phyloP scores from a whole-genome alignment of 2,797 vertebrate species.

The Chelon labrosus region DNA sequence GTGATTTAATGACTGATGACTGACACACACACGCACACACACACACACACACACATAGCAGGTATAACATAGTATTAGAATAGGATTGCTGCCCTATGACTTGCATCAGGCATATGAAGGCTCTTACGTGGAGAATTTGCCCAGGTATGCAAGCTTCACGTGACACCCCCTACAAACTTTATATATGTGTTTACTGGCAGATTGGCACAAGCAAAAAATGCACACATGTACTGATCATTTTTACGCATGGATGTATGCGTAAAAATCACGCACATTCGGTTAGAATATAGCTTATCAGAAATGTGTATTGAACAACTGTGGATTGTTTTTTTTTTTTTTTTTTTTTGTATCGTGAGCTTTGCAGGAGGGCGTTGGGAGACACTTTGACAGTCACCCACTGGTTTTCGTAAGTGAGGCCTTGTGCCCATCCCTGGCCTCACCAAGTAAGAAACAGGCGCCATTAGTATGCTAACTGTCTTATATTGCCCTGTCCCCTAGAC shows the following conservation, averaged over 20 bases:
- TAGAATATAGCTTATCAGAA: no score
- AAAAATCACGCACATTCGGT: background rate
- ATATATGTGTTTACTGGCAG: background rate
- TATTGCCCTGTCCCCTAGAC: conserved; percentile 75
- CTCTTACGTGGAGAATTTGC: conserved; percentile 41
- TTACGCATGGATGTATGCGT: background rate
- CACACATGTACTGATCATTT: background rate
- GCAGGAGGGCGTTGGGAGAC: conserved; percentile 31
- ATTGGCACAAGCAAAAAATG: background rate
- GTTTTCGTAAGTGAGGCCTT: conserved; percentile 68
- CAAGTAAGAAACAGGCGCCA: conserved; percentile 62
- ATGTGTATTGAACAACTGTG: background rate
- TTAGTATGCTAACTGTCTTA: conserved; percentile 84
- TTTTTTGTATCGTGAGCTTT: conserved; percentile 10
- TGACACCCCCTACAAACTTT: conserved; percentile 71
- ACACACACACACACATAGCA: conserved; percentile 37
- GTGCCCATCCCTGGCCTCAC: conserved; percentile 74
- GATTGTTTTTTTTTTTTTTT: background rate
- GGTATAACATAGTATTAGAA: conserved; percentile 41
- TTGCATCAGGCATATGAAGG: conserved; percentile 22
- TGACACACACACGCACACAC: conserved; percentile 45
- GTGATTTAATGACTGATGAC: conserved; percentile 72
- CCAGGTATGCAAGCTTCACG: conserved; percentile 80
- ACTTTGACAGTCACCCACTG: conserved; percentile 66
- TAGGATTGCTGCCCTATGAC: conserved; percentile 20